phyloP scores from a whole-genome alignment of 1,140 invertebrate species.

The Pogonus chalceus region DNA sequence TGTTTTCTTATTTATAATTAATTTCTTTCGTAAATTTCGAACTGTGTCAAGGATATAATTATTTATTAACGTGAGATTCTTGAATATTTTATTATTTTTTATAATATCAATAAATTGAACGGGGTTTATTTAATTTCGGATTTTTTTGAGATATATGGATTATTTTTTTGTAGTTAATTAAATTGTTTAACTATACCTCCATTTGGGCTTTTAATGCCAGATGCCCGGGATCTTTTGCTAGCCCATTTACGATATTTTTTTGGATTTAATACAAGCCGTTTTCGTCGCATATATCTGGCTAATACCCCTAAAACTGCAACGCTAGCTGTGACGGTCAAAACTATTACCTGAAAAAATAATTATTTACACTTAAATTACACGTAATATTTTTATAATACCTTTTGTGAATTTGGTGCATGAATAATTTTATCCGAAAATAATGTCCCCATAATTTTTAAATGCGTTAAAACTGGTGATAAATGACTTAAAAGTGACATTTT shows the following conservation, averaged over 20 bases:
- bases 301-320: constrained; percentile 49
- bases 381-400: constrained; percentile 19
- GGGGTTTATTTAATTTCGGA: neutral
- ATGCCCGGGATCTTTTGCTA: constrained; percentile 43
- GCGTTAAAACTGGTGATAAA: constrained; percentile 24
- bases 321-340: constrained; percentile 41
- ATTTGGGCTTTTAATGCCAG: constrained; percentile 52
- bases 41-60: no score
- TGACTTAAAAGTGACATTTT: constrained; percentile 30
- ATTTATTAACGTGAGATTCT: no score
- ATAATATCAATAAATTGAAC: constrained; percentile 4
- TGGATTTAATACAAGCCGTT: constrained; percentile 41
- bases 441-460: constrained; percentile 24
- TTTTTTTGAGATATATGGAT: constrained; percentile 2
- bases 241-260: constrained; percentile 39
- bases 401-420: constrained; percentile 28
- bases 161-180: no score
- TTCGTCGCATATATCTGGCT: constrained; percentile 47
- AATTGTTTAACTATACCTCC: constrained; percentile 37
- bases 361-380: neutral
- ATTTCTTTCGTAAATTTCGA: no score
- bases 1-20: no score
- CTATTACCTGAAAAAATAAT: constrained; percentile 31
- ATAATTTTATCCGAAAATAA: constrained; percentile 22
- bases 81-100: neutral